Conservation (phyloP, 2,113 vertebrate genomes). For the Formicarius rufipectus region DNA sequence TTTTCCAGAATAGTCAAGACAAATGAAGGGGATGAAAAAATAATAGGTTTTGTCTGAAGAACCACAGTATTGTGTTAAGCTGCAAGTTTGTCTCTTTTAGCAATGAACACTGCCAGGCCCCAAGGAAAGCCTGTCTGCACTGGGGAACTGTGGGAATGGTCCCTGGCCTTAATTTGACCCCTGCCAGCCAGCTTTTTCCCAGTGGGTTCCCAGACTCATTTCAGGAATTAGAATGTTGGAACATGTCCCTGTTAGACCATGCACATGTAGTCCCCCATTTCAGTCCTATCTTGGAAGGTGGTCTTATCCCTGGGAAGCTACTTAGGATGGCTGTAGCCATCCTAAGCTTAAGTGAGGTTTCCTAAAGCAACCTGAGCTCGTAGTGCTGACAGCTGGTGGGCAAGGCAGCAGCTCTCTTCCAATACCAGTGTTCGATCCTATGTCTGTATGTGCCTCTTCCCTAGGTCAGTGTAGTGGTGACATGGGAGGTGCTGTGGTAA, state of each 20-base stretch:
- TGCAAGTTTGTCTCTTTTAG: not conserved
- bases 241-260: not conserved
- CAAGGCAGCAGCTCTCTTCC: not conserved
- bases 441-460: not conserved
- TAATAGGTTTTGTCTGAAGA: not conserved
- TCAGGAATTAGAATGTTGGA: not conserved
- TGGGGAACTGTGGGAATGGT: not conserved
- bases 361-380: not conserved
- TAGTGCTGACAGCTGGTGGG: not conserved
- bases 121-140: not conserved
- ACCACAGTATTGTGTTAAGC: not conserved
- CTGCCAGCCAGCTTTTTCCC: not conserved
- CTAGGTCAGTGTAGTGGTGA: rapidly evolving
- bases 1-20: not conserved
- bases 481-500: not conserved
- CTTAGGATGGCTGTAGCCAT: not conserved
- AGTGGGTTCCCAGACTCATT: not conserved
- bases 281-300: not conserved
- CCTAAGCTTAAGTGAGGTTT: rapidly evolving
- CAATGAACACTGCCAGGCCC: not conserved
- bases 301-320: not conserved
- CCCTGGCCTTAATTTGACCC: not conserved
- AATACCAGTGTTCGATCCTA: not conserved
- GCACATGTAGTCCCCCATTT: not conserved
- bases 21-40: not conserved